These are phyloP conservation scores for Enteromius fasciolatus DNA, from an alignment of 2,797 vertebrate species.

Conservation along the genomic window DNA sequence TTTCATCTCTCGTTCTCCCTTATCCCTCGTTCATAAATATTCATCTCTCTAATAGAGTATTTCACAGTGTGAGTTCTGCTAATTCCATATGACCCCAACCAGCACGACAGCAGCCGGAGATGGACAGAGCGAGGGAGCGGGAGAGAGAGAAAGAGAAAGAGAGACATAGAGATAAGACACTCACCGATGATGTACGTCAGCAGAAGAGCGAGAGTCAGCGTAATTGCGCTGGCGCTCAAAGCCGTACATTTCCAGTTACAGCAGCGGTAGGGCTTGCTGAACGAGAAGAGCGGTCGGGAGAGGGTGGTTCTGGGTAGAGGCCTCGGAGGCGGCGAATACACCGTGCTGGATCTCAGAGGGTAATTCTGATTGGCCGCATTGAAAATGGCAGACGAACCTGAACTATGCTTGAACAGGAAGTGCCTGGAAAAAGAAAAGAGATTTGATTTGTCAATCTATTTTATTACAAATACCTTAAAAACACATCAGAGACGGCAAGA, in stretches of 20 bases:
- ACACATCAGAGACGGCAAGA: slow-evolving; percentile 5
- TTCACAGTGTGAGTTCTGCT: slow-evolving; percentile 61
- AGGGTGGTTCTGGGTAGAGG: slow-evolving; percentile 87
- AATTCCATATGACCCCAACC: slow-evolving; percentile 56
- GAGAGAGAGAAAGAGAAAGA: slow-evolving; percentile 7
- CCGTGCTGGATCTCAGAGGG: slow-evolving; percentile 88
- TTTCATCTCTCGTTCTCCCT: slow-evolving; percentile 53
- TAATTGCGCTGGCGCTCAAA: slow-evolving; percentile 85
- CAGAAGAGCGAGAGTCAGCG: slow-evolving; percentile 83
- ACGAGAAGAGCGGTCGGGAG: slow-evolving; percentile 86
- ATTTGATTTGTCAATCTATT: not conserved
- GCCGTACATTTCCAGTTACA: slow-evolving; percentile 92
- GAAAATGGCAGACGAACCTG: slow-evolving; percentile 87
- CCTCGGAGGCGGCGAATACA: slow-evolving; percentile 88
- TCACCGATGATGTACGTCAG: slow-evolving; percentile 90
- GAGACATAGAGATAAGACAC: slow-evolving; percentile 50
- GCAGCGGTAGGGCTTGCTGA: slow-evolving; percentile 88
- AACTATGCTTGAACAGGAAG: slow-evolving; percentile 89
- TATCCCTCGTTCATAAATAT: slow-evolving; percentile 62
- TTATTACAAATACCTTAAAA: not conserved
- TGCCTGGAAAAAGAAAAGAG: slow-evolving; percentile 72
- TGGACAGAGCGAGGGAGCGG: not conserved
- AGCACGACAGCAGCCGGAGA: slow-evolving; percentile 34
- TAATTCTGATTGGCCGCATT: slow-evolving; percentile 89
- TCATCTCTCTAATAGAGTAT: slow-evolving; percentile 62